Evolutionary conservation across 2,888 invertebrate species (phyloP).

Genomic region (Ophion slaviceki): DNA sequence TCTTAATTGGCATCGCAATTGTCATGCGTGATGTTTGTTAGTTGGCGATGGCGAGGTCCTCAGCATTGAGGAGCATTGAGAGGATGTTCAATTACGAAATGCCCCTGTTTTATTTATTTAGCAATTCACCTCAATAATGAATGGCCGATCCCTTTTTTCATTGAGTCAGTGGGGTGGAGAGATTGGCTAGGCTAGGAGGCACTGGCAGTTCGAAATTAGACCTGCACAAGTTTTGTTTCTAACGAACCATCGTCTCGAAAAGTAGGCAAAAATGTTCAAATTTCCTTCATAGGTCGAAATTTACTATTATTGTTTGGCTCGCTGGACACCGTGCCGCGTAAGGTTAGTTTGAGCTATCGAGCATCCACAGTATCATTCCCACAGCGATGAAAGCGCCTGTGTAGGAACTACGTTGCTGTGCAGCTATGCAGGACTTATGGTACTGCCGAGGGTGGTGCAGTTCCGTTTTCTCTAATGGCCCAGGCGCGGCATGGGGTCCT

Average conservation of each 20-base stretch:
- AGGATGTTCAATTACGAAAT: no score
- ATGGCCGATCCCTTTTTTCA: no score
- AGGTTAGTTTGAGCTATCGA: neutral
- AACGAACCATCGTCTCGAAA: no score
- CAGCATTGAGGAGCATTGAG: no score
- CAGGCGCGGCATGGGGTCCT: constrained; percentile 42
- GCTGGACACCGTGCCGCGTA: neutral
- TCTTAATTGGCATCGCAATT: neutral
- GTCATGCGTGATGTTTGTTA: neutral
- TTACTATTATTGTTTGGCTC: neutral
- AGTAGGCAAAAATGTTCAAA: neutral
- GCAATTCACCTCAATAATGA: no score
- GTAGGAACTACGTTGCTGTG: neutral
- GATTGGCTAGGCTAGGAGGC: no score
- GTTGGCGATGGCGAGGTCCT: neutral
- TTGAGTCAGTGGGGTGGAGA: no score
- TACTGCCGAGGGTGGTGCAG: constrained; percentile 28
- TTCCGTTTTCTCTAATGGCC: constrained; percentile 60
- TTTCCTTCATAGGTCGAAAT: neutral
- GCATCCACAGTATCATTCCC: neutral
- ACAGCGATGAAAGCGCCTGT: neutral
- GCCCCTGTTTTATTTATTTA: no score
- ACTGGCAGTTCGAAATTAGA: no score
- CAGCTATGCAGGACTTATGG: constrained; percentile 25
- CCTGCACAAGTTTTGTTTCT: no score